Conservation (phyloP, 1,140 invertebrate genomes). For the Antheraea pernyi region DNA sequence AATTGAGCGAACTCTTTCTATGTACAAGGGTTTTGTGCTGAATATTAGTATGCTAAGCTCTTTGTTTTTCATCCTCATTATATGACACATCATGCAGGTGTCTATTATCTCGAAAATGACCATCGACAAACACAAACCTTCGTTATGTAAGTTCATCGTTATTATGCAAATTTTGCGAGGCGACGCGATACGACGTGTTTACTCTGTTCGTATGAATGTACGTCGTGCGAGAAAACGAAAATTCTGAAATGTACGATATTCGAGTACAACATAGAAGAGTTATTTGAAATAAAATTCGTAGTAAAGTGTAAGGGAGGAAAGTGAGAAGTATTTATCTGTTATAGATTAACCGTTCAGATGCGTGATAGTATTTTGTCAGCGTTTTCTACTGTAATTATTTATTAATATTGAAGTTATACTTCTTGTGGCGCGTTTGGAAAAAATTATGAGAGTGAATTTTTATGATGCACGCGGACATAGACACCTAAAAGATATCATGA, state of each 20-base stretch:
- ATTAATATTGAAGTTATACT: too few relatives aligned
- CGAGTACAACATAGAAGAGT: neutral
- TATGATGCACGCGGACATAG: too few relatives aligned
- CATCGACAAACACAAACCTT: neutral
- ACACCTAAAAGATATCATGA: too few relatives aligned
- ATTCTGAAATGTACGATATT: neutral
- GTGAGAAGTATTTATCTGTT: neutral
- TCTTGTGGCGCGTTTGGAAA: too few relatives aligned
- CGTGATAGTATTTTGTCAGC: too few relatives aligned
- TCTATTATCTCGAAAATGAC: neutral
- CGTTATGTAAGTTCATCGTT: conserved; percentile 32
- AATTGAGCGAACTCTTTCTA: too few relatives aligned
- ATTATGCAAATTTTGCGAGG: conserved; percentile 51
- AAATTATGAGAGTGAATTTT: too few relatives aligned
- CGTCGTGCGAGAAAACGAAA: conserved; percentile 24
- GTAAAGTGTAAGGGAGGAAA: neutral
- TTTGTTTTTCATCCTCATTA: neutral
- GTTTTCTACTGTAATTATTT: too few relatives aligned
- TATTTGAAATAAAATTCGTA: neutral
- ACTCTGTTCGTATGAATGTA: conserved; percentile 29
- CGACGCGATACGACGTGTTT: conserved; percentile 23
- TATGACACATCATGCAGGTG: neutral
- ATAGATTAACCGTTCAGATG: neutral
- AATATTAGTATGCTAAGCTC: neutral
- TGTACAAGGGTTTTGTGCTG: neutral